Conservation (phyloP, 64 coral and sea anemone genomes). For the Montipora sp. region DNA sequence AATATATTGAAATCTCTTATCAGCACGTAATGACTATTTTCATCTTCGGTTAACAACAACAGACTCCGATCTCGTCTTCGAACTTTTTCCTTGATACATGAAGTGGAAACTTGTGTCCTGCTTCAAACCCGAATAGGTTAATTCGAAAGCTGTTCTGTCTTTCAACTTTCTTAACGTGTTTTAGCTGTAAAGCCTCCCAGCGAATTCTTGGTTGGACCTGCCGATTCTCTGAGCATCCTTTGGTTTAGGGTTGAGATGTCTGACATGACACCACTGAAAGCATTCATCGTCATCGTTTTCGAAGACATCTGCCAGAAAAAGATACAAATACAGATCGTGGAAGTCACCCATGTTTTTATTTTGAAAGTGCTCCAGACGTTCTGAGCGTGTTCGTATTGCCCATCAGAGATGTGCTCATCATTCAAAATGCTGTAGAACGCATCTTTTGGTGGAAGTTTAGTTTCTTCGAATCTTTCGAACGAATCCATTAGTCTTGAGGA, state of each 20-base stretch:
- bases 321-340: too few relatives aligned
- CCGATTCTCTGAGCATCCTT: neutral
- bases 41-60: neutral
- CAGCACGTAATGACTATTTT: neutral
- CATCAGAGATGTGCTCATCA: too few relatives aligned
- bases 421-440: too few relatives aligned
- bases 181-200: neutral
- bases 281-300: neutral
- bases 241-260: neutral
- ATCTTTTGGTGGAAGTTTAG: too few relatives aligned
- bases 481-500: too few relatives aligned
- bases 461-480: too few relatives aligned
- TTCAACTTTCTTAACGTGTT: neutral
- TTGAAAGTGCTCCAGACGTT: too few relatives aligned
- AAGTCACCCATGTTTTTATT: too few relatives aligned
- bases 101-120: neutral
- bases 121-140: neutral
- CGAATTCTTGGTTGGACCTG: neutral
- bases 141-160: neutral
- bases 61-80: neutral
- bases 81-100: neutral
- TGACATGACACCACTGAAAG: neutral
- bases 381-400: too few relatives aligned
- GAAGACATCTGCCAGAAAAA: too few relatives aligned
- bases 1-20: neutral